Evolutionary conservation across 2,888 invertebrate species (phyloP), one percentile per base, ranked within the genome.

Genomic region (Coremacera marginata): DNA sequence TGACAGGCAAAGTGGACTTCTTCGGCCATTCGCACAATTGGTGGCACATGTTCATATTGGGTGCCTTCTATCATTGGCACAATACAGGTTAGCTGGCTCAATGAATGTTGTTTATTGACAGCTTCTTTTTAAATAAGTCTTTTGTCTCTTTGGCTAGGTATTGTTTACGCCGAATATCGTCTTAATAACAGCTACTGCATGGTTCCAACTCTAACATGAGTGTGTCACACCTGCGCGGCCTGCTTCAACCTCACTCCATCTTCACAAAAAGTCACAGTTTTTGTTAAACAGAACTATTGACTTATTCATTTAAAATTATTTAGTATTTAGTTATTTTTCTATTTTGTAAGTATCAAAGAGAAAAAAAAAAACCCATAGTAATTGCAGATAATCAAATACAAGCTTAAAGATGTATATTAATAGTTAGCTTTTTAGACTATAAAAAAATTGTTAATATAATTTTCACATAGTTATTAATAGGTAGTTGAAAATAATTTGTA

Each of bases 11-110:
- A 86, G 95, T 98, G 84, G 98, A 98, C 90, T 97, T 94, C 88
- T 91, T 98, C 63, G 98, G 98, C 0, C 96, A 97, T 83, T 98
- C 97, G 51, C 98, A 98, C 90, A 98, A 98, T 86, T 96, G 97
- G 95, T 98, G 98, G 98, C 98, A 98, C 89, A 91, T 97, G 34
- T 92, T 98, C 76, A 95, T 98, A 0, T 93, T 98, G 7, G 91
- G 93, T 0, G 97, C 97, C 0, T 93, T 98, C 68, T 95, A 96
- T 88, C 98, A 96, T 90, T 98, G 98, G 98, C 98, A 98, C 89
- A 95, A 95, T 88, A 89, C 89, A 72, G 89, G 86, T 84, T 62
- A 77, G 72, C 75, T 22, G 25, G 8, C 22, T 14, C 16, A 31
- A 14, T 49, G 22, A 22, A 49, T 8, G 44, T 68, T 16, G 19